Conservation (phyloP, 2,888 invertebrate species). For the Pandemis corylana region DNA sequence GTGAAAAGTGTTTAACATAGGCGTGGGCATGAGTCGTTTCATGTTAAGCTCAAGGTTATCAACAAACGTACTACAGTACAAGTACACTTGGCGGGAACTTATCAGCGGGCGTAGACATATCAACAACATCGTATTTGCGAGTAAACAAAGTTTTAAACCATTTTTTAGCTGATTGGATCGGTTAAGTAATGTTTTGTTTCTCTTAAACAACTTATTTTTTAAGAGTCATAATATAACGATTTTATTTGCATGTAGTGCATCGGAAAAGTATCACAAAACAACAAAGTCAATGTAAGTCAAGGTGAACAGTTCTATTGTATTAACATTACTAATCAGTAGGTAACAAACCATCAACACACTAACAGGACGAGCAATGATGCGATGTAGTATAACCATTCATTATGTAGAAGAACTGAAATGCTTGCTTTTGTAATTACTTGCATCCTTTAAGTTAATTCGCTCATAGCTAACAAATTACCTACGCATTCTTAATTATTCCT, state of each 20-base stretch:
- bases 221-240: neutral
- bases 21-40: slow-evolving; percentile 58
- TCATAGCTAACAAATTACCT: neutral
- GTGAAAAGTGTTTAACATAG: slow-evolving; percentile 69
- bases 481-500: neutral
- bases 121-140: slow-evolving; percentile 49
- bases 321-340: slow-evolving; percentile 6
- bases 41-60: slow-evolving; percentile 68
- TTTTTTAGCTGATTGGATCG: slow-evolving; percentile 18
- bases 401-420: neutral
- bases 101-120: slow-evolving; percentile 54
- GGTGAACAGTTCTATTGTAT: slow-evolving; percentile 7
- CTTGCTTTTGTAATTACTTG: neutral
- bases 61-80: slow-evolving; percentile 46
- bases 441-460: slow-evolving; percentile 7
- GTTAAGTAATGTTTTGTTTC: neutral
- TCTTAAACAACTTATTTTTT: neutral
- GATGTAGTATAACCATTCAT: slow-evolving; percentile 17
- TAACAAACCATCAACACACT: neutral
- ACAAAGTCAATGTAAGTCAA: slow-evolving; percentile 17
- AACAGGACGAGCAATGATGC: slow-evolving; percentile 17
- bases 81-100: slow-evolving; percentile 49
- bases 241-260: neutral
- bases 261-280: neutral
- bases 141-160: slow-evolving; percentile 40